A percentile compares a stretch with the other conserved stretches of the same genome.
Evolutionary conservation across 2,113 vertebrate genomes (phyloP).

Genomic region (Mixornis gularis): DNA sequence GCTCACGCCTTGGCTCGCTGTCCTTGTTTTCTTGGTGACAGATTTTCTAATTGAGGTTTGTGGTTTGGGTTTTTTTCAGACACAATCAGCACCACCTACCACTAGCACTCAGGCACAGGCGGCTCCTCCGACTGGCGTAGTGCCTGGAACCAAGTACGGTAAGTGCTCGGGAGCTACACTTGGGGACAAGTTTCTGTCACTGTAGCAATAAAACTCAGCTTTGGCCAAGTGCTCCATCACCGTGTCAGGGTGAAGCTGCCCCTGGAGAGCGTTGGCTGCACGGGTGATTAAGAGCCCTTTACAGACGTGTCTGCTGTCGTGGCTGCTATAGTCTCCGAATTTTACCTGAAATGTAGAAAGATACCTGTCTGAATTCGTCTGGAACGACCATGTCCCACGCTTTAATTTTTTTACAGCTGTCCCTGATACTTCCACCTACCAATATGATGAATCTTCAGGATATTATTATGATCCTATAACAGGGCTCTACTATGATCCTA

Average conservation of each 20-base stretch:
- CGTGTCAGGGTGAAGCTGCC: neutral
- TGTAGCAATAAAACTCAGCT: neutral
- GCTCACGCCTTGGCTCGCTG: neutral
- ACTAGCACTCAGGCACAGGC: slow-evolving; percentile 71
- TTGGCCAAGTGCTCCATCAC: neutral
- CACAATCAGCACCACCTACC: slow-evolving; percentile 71
- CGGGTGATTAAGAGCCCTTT: neutral
- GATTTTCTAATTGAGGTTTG: neutral
- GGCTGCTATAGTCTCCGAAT: neutral
- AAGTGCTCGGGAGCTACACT: neutral
- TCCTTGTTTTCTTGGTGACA: neutral
- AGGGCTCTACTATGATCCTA: slow-evolving; percentile 94
- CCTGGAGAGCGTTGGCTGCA: neutral
- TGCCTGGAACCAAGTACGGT: slow-evolving; percentile 80
- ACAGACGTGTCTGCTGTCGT: neutral
- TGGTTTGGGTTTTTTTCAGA: slow-evolving; percentile 54
- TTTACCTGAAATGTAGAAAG: neutral
- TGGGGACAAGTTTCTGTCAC: neutral
- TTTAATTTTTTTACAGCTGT: slow-evolving; percentile 71
- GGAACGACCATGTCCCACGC: neutral
- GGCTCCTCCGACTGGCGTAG: slow-evolving; percentile 66
- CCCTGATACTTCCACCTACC: slow-evolving; percentile 93
- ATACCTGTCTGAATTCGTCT: neutral
- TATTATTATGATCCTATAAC: slow-evolving; percentile 95
- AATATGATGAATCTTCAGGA: slow-evolving; percentile 95